Evolutionary conservation across 2,888 invertebrate species (phyloP), one percentile per base, ranked within the genome.

Genomic region (Tanaodytes sp.): DNA sequence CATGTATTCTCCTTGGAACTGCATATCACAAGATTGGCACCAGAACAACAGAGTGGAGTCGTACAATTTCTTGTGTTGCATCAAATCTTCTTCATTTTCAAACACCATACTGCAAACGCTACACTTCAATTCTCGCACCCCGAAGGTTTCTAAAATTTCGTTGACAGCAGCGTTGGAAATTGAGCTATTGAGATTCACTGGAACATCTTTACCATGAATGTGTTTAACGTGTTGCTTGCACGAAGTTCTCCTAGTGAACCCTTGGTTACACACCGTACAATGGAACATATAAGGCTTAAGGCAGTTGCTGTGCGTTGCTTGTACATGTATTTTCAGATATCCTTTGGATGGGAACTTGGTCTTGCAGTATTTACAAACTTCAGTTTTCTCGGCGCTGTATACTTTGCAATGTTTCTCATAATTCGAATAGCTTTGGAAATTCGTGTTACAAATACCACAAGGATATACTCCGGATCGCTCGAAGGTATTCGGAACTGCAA

Each of bases 231-330:
- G 71, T 16, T 65, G 64, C 19, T 16, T 51, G 12, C 46, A 33
- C 2, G 1, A 18, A 5, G 9, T 19, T 15, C 48, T 64, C 8
- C 43, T 64, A 1, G 1, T 4, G 27, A 71, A 71, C 1, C 71
- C 71, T 52, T 71, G 71, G 31, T 51, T 55, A 19, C 71, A 71
- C 3, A 64, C 36, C 3, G 30, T 37, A 43, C 71, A 71, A 3
- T 40, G 8, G 6, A 30, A 42, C 2, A 12, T 0, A n/a, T 23
- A 45, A 1, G 14, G 3, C 16, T 48, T 61, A 11, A 2, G 4
- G 23, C 55, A 40, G 1, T n/a, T 18, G 27, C 12, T 18, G 18
- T 71, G 71, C 0, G 71, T 57, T 1, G 43, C 37, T 43, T 51
- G 46, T 19, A 43, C 2, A 27, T 71, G 71, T 2, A 33, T 59